Evolutionary conservation across 2,113 vertebrate species (phyloP).

Genomic region (Zapornia atra): DNA sequence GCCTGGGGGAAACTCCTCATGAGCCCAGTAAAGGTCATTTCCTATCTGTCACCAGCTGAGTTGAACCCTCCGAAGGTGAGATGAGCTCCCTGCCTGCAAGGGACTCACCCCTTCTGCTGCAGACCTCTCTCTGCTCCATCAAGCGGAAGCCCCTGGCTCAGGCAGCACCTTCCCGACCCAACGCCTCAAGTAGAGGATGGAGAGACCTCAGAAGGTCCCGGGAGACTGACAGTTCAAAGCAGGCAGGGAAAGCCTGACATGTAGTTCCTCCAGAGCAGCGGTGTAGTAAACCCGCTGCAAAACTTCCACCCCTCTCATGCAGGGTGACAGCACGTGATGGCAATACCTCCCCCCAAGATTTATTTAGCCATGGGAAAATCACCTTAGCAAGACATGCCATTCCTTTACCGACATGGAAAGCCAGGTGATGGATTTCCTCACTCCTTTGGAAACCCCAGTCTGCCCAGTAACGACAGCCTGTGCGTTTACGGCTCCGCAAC

Average conservation of each 20-base stretch:
- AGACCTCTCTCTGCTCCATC: not conserved
- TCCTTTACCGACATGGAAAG: not conserved
- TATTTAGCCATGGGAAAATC: not conserved
- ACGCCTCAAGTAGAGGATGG: not conserved
- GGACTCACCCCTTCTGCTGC: too few relatives aligned
- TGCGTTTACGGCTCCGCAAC: not conserved
- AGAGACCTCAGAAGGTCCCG: not conserved
- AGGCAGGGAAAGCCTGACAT: not conserved
- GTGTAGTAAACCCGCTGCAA: rapidly evolving
- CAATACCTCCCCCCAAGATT: rapidly evolving
- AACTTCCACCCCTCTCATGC: rapidly evolving
- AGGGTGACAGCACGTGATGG: rapidly evolving
- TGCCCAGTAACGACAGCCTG: not conserved
- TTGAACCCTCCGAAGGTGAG: not conserved
- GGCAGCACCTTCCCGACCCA: not conserved
- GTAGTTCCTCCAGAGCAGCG: not conserved
- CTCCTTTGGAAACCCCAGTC: not conserved
- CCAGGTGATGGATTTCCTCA: rapidly evolving
- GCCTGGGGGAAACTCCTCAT: not conserved
- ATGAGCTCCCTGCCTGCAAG: not conserved
- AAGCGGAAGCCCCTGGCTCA: not conserved
- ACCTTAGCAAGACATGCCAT: not conserved
- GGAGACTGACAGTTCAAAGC: not conserved
- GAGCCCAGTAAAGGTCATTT: not conserved
- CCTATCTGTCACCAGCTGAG: too few relatives aligned